Evolutionary conservation across 1,140 invertebrate species (phyloP).

Genomic region (Ceratosolen solmsi): DNA sequence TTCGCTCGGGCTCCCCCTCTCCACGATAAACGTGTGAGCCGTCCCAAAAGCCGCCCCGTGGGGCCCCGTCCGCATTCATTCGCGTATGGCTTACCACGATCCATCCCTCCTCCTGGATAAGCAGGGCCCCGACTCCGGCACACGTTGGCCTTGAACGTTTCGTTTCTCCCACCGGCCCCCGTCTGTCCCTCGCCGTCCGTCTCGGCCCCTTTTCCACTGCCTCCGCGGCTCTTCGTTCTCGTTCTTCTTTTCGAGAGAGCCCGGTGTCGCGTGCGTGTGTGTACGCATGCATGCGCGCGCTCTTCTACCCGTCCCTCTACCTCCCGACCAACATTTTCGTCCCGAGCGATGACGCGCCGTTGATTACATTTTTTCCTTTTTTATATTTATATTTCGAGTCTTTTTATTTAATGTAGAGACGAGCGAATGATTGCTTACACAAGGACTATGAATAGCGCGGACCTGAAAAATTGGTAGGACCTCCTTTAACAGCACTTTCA

Average conservation of each 20-base stretch:
- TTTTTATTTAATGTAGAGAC: neutral
- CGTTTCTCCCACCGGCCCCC: neutral
- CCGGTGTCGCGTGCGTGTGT: too few relatives aligned
- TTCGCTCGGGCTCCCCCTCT: neutral
- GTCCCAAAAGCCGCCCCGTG: constrained; percentile 22
- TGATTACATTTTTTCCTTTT: neutral
- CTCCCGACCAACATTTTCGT: neutral
- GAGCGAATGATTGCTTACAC: constrained; percentile 38
- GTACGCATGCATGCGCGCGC: neutral
- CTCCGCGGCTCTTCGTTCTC: neutral
- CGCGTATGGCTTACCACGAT: constrained; percentile 21
- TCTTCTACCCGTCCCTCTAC: neutral
- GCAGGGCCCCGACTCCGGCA: constrained; percentile 54
- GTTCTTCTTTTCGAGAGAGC: constrained; percentile 3
- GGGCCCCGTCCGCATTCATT: constrained; percentile 18
- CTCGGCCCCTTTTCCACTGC: constrained; percentile 44
- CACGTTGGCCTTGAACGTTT: constrained; percentile 64
- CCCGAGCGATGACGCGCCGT: constrained; percentile 3
- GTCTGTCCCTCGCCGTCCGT: constrained; percentile 25
- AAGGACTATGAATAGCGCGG: constrained; percentile 27
- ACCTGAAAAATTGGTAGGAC: neutral
- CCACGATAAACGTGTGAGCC: neutral
- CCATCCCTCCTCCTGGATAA: constrained; percentile 28
- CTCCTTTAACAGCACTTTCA: neutral
- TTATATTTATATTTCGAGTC: neutral